Conservation (phyloP, 2,888 invertebrate genomes). For the Prosopocoilus inquinatus region DNA sequence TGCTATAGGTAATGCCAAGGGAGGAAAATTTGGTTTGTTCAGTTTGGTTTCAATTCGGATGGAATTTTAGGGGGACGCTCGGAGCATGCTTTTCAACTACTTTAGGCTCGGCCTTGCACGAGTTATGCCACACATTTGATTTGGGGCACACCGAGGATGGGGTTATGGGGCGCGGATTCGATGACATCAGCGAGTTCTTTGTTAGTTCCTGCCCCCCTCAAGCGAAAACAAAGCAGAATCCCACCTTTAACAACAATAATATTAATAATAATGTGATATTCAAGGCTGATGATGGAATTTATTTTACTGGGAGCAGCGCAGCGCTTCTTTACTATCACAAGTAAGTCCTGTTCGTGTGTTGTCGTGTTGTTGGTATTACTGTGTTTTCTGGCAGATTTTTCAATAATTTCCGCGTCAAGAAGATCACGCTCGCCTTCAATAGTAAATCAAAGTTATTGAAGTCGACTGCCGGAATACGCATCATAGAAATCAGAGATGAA, state of each 20-base stretch:
- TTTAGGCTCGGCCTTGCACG: conserved; percentile 88
- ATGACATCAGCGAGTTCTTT: conserved; percentile 65
- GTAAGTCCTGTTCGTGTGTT: conserved; percentile 40
- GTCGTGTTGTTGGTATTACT: conserved; percentile 11
- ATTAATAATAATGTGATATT: too few relatives aligned
- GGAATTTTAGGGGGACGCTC: conserved; percentile 67
- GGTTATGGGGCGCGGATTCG: conserved; percentile 91
- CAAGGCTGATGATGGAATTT: conserved; percentile 54
- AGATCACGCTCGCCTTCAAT: conserved; percentile 33
- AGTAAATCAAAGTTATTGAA: conserved; percentile 51
- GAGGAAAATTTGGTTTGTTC: background rate
- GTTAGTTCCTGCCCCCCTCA: conserved; percentile 2
- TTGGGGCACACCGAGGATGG: conserved; percentile 88
- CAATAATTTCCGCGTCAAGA: conserved; percentile 4
- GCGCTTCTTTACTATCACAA: conserved; percentile 65
- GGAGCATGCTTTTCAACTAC: conserved; percentile 90
- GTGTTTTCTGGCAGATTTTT: conserved; percentile 11
- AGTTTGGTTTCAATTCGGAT: too few relatives aligned
- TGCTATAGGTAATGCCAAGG: conserved; percentile 67
- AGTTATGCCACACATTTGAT: conserved; percentile 92
- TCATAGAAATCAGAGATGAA: conserved; percentile 64
- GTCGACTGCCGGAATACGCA: conserved; percentile 63
- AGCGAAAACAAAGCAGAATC: conserved; percentile 23
- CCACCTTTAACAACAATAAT: too few relatives aligned
- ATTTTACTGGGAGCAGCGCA: conserved; percentile 64